These are phyloP conservation scores for Megatriorchis doriae DNA, from an alignment of 2,113 vertebrate genomes.

Conservation along the genomic window DNA sequence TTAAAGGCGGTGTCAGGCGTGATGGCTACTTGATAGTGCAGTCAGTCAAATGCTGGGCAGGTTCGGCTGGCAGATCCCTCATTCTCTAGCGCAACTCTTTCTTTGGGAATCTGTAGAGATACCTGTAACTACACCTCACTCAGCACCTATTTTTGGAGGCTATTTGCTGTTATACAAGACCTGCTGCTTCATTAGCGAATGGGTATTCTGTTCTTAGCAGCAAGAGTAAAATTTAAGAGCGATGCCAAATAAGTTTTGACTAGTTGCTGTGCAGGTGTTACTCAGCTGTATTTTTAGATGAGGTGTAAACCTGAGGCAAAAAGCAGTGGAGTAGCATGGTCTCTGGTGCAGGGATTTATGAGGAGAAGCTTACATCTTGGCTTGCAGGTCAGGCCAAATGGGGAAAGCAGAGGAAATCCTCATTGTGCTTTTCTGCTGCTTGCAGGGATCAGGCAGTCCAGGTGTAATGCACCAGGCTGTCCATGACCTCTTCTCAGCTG, in stretches of 20 bases:
- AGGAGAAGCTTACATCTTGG: background rate
- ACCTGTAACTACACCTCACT: background rate
- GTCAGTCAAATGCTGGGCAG: background rate
- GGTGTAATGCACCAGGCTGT: background rate
- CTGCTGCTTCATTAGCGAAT: background rate
- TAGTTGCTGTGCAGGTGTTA: background rate
- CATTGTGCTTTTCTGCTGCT: background rate
- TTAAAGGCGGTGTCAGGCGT: background rate
- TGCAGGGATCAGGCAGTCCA: background rate
- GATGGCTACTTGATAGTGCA: background rate
- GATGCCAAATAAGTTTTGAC: background rate
- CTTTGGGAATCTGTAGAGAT: background rate
- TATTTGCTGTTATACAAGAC: background rate
- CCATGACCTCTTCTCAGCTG: rapidly evolving
- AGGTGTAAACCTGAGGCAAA: background rate
- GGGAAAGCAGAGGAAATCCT: background rate
- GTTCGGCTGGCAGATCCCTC: background rate
- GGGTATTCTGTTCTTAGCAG: background rate
- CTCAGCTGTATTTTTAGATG: background rate
- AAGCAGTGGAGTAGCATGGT: background rate
- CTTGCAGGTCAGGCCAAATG: background rate
- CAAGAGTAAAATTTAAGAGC: background rate
- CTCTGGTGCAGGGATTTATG: background rate
- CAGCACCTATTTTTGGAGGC: background rate
- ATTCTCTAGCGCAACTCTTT: background rate